Base-by-base conservation (phyloP, 2,888 invertebrate genomes). In the Megastigmus dorsalis region DNA sequence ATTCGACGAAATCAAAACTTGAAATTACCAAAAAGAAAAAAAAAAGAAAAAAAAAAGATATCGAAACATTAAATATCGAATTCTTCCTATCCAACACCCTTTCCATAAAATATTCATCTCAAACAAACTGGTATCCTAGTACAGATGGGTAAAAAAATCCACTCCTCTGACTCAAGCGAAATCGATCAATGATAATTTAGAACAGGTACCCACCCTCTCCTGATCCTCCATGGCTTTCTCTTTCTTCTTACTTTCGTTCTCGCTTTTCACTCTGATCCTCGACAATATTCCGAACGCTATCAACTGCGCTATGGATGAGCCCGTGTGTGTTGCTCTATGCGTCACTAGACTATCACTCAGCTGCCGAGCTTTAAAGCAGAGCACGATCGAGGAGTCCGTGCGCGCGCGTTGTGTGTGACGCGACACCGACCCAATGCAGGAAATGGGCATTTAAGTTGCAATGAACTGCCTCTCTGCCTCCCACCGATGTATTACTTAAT, bases 381-480 rank as follows among this genome's bases (percentile, higher is more conserved):
- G 41, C 36, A 60, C 33, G 5, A n/a, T n/a, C n/a, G 20, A 30
- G 45, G 36, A 33, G 68, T 18, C 23, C 33, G 20, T 10, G 18
- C 30, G 63, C 4, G 20, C 7, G 18, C 30, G 63, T 7, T n/a
- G 55, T 48, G 60, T n/a, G 60, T 60, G 69, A 76, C 76, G 66
- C 70, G 66, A 67, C 66, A 48, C 36, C 74, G 70, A 67, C 33
- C 72, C 76, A 77, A 82, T 82, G 81, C 86, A 87, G 87, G 87
- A 88, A 88, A 86, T 87, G 82, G 78, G 84, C 82, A 86, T 87
- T 88, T 88, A 84, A 85, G 80, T 79, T 80, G 80, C 79, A 80
- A 82, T 80, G 83, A 83, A 78, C 79, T 79, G 76, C 33, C 60
- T 77, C 62, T 77, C 80, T 82, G 82, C 83, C 80, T 81, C 82